Evolutionary conservation across 2,797 vertebrate genomes (phyloP), one percentile per base, ranked within the genome.

Genomic region (Australoheros facetus): DNA sequence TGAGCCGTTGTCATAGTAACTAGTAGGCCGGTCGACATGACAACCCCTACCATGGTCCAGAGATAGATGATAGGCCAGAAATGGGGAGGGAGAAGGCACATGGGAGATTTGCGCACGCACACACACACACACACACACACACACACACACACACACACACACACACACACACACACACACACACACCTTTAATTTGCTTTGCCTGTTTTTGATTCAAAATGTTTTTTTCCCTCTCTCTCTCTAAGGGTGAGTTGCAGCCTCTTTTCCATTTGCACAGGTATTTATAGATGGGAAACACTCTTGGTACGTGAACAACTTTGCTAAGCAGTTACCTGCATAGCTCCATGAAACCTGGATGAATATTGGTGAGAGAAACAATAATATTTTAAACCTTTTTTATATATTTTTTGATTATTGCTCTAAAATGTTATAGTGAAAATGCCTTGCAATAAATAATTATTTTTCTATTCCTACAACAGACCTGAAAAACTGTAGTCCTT

Each of bases 1-100:
- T 91, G 93, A 94, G 93, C 93, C 85, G 94, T 95, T 95, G 95
- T 95, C 94, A 95, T 95, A 95, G 95, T 94, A 96, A 95, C 94
- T 91, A 89, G 93, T 89, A 90, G 93, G 92, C 88, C 88, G 92
- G 95, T 95, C 94, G 94, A 95, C 94, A 95, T 95, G 94, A 95
- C 95, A 95, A 95, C 95, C 93, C 91, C 85, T 69, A 89, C 92
- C 91, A 89, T 91, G 87, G 92, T 94, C 93, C 93, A 94, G 91
- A 94, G 91, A 94, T 92, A 92, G 91, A 93, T 93, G 92, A 93
- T 94, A 91, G 93, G 91, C 91, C 92, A 92, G 89, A 89, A 91
- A 91, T 82, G 80, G 87, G 85, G 88, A 88, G 83, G 87, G 86
- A 85, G 73, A 86, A 79, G 73, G 77, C 82, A 84, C 78, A 88